Evolutionary conservation across 2,113 vertebrate species (phyloP).

Genomic region (Microcebus murinus): DNA sequence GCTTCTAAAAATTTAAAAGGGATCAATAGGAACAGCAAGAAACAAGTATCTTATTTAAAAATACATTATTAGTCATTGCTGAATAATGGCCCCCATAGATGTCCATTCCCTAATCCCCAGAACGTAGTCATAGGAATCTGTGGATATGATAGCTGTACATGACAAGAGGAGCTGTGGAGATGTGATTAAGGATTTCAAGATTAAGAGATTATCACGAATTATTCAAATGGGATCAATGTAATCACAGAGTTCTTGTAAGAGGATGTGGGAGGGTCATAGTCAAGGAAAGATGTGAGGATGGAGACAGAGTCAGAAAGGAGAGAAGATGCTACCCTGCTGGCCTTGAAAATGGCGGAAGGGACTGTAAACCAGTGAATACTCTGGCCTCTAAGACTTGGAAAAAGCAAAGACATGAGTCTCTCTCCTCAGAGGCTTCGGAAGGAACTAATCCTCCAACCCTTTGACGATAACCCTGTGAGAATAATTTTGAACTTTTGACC

Average conservation of each 20-base stretch:
- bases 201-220: not conserved
- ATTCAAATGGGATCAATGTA: not conserved
- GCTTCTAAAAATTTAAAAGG: not conserved
- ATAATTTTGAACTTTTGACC: not conserved
- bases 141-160: not conserved
- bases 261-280: not conserved
- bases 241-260: not conserved
- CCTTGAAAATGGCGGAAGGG: not conserved
- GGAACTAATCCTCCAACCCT: not conserved
- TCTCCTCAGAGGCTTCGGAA: not conserved
- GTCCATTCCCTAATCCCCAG: not conserved
- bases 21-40: not conserved
- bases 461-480: not conserved
- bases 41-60: not conserved
- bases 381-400: not conserved
- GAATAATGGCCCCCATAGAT: not conserved
- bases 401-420: not conserved
- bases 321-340: not conserved
- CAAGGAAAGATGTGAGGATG: not conserved
- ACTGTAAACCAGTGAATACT: not conserved
- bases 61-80: not conserved
- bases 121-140: not conserved
- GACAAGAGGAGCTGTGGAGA: not conserved
- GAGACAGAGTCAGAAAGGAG: not conserved
- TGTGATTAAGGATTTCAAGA: not conserved